These are phyloP conservation scores for Pollenia angustigena DNA, from an alignment of 2,888 invertebrate species.

Conservation along the genomic window DNA sequence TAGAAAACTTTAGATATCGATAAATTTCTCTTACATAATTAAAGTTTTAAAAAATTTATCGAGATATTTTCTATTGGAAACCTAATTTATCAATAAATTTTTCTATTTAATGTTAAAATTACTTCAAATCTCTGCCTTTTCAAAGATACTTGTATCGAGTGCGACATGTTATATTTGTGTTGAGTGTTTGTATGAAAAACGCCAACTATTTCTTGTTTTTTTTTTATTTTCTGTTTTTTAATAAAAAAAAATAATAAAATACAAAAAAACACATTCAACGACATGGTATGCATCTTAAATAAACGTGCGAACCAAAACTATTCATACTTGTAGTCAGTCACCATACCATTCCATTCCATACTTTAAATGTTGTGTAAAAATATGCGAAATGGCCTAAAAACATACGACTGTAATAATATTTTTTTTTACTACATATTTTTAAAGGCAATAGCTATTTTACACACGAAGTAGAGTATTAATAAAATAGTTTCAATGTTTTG, in stretches of 20 bases:
- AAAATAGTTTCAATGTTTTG: background rate
- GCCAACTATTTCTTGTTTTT: constrained; percentile 61
- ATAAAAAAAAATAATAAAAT: constrained; percentile 7
- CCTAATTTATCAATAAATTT: no score
- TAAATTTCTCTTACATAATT: no score
- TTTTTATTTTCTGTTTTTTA: constrained; percentile 40
- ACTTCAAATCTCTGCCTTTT: constrained; percentile 11
- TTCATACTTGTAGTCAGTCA: constrained; percentile 47
- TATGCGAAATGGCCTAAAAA: constrained; percentile 73
- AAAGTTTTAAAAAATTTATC: no score
- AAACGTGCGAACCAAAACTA: constrained; percentile 74
- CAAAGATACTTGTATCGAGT: constrained; percentile 4
- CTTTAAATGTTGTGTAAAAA: constrained; percentile 69
- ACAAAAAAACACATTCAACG: constrained; percentile 54
- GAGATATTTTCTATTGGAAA: no score
- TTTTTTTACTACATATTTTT: constrained; percentile 8
- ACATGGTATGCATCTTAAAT: constrained; percentile 73
- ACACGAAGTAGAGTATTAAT: background rate
- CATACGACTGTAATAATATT: constrained; percentile 19
- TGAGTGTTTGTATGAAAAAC: constrained; percentile 42
- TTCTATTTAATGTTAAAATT: background rate
- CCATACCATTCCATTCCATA: constrained; percentile 52
- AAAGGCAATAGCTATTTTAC: background rate
- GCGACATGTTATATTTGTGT: constrained; percentile 2
- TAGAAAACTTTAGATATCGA: no score